These are phyloP conservation scores for Eristalinus aeneus DNA, from an alignment of 2,888 invertebrate species.

Conservation along the genomic window DNA sequence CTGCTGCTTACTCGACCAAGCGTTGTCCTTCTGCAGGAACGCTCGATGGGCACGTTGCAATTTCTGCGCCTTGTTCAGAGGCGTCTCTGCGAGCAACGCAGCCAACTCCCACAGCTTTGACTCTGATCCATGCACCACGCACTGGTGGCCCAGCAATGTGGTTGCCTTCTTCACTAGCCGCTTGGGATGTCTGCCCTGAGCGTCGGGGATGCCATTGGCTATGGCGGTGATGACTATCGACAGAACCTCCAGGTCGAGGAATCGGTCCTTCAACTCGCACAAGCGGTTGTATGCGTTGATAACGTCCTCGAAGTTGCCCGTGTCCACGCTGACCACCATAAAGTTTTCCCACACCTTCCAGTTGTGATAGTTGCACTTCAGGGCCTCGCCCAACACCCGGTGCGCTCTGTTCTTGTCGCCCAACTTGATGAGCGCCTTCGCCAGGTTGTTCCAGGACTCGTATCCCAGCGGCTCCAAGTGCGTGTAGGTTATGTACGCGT, in stretches of 20 bases:
- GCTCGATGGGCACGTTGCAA: slow-evolving; percentile 90
- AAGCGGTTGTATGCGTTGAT: slow-evolving; percentile 92
- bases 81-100: slow-evolving; percentile 85
- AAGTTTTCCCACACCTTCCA: slow-evolving; percentile 98
- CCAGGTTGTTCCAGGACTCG: slow-evolving; percentile 99
- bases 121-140: slow-evolving; percentile 83
- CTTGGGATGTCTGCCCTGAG: slow-evolving; percentile 82
- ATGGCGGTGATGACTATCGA: slow-evolving; percentile 87
- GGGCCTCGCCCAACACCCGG: slow-evolving; percentile 91
- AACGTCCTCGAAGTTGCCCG: slow-evolving; percentile 91
- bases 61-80: slow-evolving; percentile 85
- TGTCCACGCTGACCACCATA: slow-evolving; percentile 92
- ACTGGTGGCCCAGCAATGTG: slow-evolving; percentile 78
- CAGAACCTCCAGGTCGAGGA: slow-evolving; percentile 89
- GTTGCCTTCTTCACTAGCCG: slow-evolving; percentile 77
- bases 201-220: slow-evolving; percentile 84
- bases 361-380: slow-evolving; percentile 95
- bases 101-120: slow-evolving; percentile 91
- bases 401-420: slow-evolving; percentile 93
- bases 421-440: slow-evolving; percentile 94
- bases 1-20: slow-evolving; percentile 83
- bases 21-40: slow-evolving; percentile 84
- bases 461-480: slow-evolving; percentile 93
- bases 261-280: slow-evolving; percentile 91
- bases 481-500: slow-evolving; percentile 92